Evolutionary conservation across 1,140 invertebrate species (phyloP).

Genomic region (Trachelipus rathkii): DNA sequence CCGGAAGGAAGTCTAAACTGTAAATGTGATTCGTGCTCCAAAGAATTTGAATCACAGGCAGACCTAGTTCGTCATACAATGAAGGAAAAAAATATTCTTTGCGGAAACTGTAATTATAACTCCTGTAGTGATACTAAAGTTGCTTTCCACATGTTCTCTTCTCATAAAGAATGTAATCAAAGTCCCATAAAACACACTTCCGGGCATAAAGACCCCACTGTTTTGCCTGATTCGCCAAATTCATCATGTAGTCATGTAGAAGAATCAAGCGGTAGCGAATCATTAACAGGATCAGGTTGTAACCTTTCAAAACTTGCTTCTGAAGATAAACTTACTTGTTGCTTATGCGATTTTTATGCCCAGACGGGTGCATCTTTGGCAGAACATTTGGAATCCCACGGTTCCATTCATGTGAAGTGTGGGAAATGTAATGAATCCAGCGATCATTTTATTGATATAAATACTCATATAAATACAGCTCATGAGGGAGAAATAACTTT

Average conservation of each 20-base stretch:
- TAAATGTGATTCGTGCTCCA: conserved; percentile 29
- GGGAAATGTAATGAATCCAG: conserved; percentile 27
- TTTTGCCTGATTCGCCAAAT: not conserved
- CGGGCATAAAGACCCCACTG: too few species aligned
- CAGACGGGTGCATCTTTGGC: conserved; percentile 25
- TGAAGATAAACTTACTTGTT: conserved; percentile 23
- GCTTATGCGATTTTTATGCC: conserved; percentile 28
- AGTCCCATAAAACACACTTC: too few species aligned
- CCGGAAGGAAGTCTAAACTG: not conserved
- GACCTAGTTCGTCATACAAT: conserved; percentile 42
- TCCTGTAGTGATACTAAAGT: conserved; percentile 39
- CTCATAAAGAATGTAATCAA: conserved; percentile 17
- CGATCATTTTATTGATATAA: conserved; percentile 16
- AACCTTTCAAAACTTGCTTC: not conserved
- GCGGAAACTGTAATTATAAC: conserved; percentile 37
- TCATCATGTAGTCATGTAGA: not conserved
- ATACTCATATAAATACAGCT: conserved; percentile 26
- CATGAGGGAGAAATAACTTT: conserved; percentile 24
- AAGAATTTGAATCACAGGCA: conserved; percentile 37
- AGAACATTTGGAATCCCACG: conserved; percentile 33
- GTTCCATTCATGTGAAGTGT: conserved; percentile 29
- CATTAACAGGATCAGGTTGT: not conserved
- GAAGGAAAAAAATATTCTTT: conserved; percentile 43
- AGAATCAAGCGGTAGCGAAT: not conserved
- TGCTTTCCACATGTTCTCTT: conserved; percentile 31